Evolutionary conservation across 1,140 invertebrate genomes (phyloP).

Genomic region (Drosophila subpulchrella): DNA sequence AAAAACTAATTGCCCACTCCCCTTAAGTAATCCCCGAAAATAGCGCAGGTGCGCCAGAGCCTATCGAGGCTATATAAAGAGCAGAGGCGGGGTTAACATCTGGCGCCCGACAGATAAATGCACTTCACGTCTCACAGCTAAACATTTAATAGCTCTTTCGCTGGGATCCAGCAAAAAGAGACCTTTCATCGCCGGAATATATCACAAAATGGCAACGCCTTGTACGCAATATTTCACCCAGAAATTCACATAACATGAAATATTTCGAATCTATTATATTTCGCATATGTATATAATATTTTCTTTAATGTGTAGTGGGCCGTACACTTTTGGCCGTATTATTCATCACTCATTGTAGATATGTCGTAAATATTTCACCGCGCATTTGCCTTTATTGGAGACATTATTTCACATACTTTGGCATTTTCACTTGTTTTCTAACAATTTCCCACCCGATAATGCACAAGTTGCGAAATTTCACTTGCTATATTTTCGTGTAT

Average conservation of each 20-base stretch:
- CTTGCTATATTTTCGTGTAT: conserved; percentile 46
- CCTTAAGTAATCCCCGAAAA: conserved; percentile 9
- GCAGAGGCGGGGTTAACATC: conserved; percentile 39
- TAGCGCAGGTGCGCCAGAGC: conserved; percentile 44
- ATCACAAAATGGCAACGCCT: conserved; percentile 47
- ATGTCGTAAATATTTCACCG: conserved; percentile 28
- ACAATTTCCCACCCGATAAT: conserved; percentile 32
- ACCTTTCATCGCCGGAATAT: conserved; percentile 21
- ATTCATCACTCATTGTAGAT: conserved; percentile 47
- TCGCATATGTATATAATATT: conserved; percentile 9
- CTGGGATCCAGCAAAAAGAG: conserved; percentile 23
- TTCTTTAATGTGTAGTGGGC: conserved; percentile 9
- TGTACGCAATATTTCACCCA: conserved; percentile 46
- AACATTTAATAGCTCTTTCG: conserved; percentile 40
- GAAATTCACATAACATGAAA: conserved; percentile 37
- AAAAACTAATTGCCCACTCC: not conserved
- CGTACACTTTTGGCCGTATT: conserved; percentile 31
- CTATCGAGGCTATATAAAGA: conserved; percentile 53
- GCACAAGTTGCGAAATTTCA: conserved; percentile 66
- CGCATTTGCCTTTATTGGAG: conserved; percentile 53
- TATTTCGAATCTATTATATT: conserved; percentile 46
- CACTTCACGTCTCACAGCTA: conserved; percentile 44
- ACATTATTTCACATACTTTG: conserved; percentile 68
- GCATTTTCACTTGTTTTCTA: conserved; percentile 56
- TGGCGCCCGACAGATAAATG: conserved; percentile 35